Evolutionary conservation across 2,888 invertebrate species (phyloP).

Genomic region (Caenorhabditis sp.): DNA sequence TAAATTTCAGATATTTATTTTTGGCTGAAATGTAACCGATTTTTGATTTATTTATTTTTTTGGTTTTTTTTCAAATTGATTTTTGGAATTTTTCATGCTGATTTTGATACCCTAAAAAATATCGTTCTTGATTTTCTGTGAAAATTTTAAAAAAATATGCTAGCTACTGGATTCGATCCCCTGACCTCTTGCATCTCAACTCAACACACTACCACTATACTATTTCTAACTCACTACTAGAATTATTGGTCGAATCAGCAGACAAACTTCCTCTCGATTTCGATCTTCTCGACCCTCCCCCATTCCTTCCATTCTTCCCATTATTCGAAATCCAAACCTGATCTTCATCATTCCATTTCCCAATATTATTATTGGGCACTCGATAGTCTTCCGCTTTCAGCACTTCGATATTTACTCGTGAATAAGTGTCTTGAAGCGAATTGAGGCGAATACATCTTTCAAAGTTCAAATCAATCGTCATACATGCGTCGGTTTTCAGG

Average conservation of each 20-base stretch:
- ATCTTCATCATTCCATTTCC: constrained; percentile 17
- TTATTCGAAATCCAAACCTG: constrained; percentile 8
- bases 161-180: no score
- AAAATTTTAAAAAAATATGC: no score
- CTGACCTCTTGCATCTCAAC: no score
- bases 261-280: neutral
- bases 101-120: no score
- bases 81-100: no score
- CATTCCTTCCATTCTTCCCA: neutral
- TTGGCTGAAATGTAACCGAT: no score
- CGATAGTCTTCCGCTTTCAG: constrained; percentile 23
- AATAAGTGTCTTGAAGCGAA: constrained; percentile 7
- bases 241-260: neutral
- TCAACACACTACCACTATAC: no score
- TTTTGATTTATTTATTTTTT: no score
- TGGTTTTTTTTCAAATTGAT: no score
- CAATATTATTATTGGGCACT: constrained; percentile 9
- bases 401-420: constrained; percentile 15
- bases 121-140: no score
- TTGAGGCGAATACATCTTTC: constrained; percentile 13
- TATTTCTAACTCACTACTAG: neutral
- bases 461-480: constrained; percentile 24
- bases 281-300: neutral
- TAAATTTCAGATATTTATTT: no score
- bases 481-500: constrained; percentile 19